Evolutionary conservation across 1,140 invertebrate species (phyloP), one percentile per base, ranked within the genome.

Genomic region (Papilio helenus): DNA sequence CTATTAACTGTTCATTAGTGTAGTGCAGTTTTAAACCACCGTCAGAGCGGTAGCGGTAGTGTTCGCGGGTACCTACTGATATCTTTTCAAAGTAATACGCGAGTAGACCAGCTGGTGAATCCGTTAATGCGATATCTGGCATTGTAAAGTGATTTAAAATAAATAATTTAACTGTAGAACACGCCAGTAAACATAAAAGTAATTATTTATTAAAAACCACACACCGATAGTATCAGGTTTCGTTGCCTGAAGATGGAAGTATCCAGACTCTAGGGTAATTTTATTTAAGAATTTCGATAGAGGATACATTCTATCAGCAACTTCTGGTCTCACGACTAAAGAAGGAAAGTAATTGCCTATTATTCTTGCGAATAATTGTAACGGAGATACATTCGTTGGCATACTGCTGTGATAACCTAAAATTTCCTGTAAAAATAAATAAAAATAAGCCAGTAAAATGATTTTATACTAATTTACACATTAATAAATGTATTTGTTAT

Each of bases 31-130:
- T 94, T 0, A 99, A 87, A 0, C 97, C 97, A 23, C 98, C 98
- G 90, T 99, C 97, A 0, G 93, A 85, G 26, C 95, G 89, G 1
- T 94, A 72, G 79, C 90, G 87, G 80, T 90, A 76, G 1, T 86
- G 83, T 0, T 58, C 71, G 2, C 97, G 96, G 0, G 97, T 98
- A 96, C 97, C 97, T 0, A 96, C 94, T 9, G 97, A 97, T 88
- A 98, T 98, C 90, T 99, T 99, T 90, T 99, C 98, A 0, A 98
- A 92, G 23, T 98, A 96, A 83, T 98, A 98, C 1, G 96, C 97
- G 0, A 98, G 96, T 7, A 98, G 90, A 5, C 97, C 97, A 16
- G 95, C 95, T 2, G 98, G 98, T 20, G 97, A 97, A 79, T 97
- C 95, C 12, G 92, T 88, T n/a, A 97, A 86, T 1, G 95, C 96